Percentiles rank a stretch among this genome's conserved stretches.
These are phyloP conservation scores for Drosophila quinaria DNA, from an alignment of 2,888 invertebrate genomes.

Conservation along the genomic window DNA sequence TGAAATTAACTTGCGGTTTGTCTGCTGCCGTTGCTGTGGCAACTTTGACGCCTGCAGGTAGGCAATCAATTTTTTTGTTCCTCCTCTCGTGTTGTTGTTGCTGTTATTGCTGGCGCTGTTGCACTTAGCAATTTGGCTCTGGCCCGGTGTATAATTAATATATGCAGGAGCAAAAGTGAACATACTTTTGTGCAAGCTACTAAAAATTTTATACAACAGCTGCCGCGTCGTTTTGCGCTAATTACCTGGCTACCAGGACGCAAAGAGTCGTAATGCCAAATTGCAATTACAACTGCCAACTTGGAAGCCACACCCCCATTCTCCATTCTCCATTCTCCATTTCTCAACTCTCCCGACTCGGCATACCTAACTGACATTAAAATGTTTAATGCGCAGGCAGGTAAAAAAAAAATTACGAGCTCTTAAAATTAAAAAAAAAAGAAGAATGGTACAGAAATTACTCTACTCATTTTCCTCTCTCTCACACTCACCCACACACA, in stretches of 20 bases:
- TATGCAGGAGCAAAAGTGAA: conserved; percentile 58
- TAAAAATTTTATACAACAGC: conserved; percentile 79
- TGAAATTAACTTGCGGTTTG: conserved; percentile 80
- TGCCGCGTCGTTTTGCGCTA: conserved; percentile 79
- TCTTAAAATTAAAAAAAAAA: conserved; percentile 63
- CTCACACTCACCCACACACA: background rate
- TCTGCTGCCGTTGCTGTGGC: conserved; percentile 60
- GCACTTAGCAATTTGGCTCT: conserved; percentile 71
- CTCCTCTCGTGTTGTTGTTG: conserved; percentile 1
- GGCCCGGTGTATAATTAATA: conserved; percentile 71
- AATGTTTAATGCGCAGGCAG: conserved; percentile 82
- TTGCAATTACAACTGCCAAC: conserved; percentile 77
- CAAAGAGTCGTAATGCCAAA: conserved; percentile 75
- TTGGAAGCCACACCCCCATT: conserved; percentile 29
- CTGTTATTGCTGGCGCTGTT: conserved; percentile 33
- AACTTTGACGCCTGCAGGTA: conserved; percentile 80
- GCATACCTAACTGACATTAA: conserved; percentile 76
- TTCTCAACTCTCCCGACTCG: background rate
- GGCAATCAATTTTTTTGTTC: conserved; percentile 69
- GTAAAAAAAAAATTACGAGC: conserved; percentile 50
- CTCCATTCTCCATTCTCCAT: background rate
- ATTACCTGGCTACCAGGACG: conserved; percentile 65
- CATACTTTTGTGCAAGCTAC: conserved; percentile 67
- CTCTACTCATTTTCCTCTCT: conserved; percentile 44
- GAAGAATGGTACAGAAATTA: conserved; percentile 47